These are phyloP conservation scores for Geotrupes spiniger DNA, from an alignment of 2,888 invertebrate species.

Conservation along the genomic window DNA sequence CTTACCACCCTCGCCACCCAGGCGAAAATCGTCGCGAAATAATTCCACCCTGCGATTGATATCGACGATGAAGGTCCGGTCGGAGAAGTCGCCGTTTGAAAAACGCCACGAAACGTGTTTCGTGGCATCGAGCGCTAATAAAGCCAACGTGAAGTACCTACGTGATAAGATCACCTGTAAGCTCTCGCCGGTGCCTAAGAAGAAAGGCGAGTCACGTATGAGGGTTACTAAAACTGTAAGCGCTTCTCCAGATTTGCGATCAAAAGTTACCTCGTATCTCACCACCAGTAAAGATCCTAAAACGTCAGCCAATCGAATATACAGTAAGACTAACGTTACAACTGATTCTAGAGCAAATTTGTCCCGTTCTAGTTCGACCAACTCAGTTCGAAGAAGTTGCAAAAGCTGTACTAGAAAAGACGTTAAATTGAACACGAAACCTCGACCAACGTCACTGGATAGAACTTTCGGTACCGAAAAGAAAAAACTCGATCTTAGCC, in stretches of 20 bases:
- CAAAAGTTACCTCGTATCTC: conserved; percentile 44
- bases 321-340: conserved; percentile 37
- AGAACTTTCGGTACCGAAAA: conserved; percentile 59
- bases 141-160: conserved; percentile 59
- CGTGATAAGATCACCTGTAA: conserved; percentile 63
- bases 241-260: conserved; percentile 42
- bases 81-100: conserved; percentile 36
- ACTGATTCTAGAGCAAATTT: conserved; percentile 13
- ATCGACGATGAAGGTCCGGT: conserved; percentile 52
- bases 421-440: conserved; percentile 26
- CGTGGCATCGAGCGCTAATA: conserved; percentile 42
- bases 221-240: conserved; percentile 41
- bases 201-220: conserved; percentile 25
- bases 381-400: conserved; percentile 23
- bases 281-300: conserved; percentile 43
- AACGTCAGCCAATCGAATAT: conserved; percentile 50
- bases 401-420: conserved; percentile 16
- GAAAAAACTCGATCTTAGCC: conserved; percentile 50
- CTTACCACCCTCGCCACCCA: conserved; percentile 70
- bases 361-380: conserved; percentile 23
- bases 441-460: conserved; percentile 50
- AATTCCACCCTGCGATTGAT: conserved; percentile 67
- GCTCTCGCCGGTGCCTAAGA: conserved; percentile 45
- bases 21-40: conserved; percentile 71
- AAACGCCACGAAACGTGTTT: conserved; percentile 55